phyloP scores from a whole-genome alignment of 2,113 vertebrate genomes.

The Hemibagrus wyckioides region DNA sequence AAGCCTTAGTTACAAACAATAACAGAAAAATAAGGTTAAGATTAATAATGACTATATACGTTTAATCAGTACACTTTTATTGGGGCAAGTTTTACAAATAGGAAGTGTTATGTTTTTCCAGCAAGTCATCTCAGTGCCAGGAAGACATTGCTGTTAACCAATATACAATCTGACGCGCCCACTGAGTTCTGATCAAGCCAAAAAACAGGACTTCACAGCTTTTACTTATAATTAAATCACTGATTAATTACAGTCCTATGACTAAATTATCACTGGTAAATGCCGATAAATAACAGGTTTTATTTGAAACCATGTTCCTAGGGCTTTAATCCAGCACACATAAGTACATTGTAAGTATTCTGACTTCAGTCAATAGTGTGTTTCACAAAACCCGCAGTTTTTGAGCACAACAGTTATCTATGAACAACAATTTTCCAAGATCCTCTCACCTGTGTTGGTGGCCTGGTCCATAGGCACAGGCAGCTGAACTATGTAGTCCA shows the following conservation, averaged over 20 bases:
- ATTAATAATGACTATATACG: not conserved
- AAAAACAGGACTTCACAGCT: not conserved
- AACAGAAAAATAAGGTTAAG: not conserved
- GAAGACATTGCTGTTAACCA: not conserved
- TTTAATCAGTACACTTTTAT: not conserved
- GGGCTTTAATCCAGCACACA: not conserved
- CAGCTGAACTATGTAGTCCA: constrained; percentile 97
- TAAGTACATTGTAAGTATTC: not conserved
- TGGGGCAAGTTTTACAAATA: not conserved
- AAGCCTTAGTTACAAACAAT: not conserved
- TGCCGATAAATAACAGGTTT: not conserved
- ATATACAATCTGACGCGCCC: too few relatives aligned
- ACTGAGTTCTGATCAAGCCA: not conserved
- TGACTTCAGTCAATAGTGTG: not conserved
- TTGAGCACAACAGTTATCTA: not conserved
- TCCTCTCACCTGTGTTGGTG: constrained; percentile 86
- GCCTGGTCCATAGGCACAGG: constrained; percentile 97
- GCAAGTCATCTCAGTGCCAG: not conserved
- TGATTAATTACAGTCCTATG: not conserved
- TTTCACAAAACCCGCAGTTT: not conserved
- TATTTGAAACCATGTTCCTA: not conserved
- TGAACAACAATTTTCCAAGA: constrained; percentile 26
- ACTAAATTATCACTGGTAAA: not conserved
- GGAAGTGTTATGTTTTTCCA: too few relatives aligned
- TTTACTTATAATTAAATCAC: not conserved